phyloP scores from a whole-genome alignment of 1,140 invertebrate species.

The Meteorus sp. region DNA sequence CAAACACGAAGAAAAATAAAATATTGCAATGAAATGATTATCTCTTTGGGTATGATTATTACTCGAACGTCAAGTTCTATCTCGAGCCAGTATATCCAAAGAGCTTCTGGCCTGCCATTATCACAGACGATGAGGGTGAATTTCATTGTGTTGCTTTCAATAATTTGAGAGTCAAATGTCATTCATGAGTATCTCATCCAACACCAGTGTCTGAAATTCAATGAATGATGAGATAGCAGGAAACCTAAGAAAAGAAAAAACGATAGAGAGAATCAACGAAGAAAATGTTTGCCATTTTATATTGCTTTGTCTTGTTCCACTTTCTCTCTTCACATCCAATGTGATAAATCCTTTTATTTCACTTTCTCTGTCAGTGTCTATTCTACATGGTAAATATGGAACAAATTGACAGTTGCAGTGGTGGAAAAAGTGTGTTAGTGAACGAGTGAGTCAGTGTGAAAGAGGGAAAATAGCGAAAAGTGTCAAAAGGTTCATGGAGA shows the following conservation, averaged over 20 bases:
- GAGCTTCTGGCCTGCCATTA: constrained; percentile 36
- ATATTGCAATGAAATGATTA: not conserved
- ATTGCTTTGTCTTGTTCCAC: too few species aligned
- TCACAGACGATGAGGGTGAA: constrained; percentile 31
- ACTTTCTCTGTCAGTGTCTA: not conserved
- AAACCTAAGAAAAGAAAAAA: too few species aligned
- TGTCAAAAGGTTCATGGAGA: not conserved
- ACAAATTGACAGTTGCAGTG: constrained; percentile 21
- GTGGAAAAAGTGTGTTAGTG: not conserved
- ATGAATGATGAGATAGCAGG: too few species aligned
- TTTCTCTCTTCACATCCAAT: too few species aligned
- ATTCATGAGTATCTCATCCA: constrained; percentile 7
- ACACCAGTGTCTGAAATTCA: too few species aligned
- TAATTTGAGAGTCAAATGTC: constrained; percentile 53
- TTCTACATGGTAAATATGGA: constrained; percentile 3
- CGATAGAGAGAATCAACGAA: too few species aligned
- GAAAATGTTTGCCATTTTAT: too few species aligned
- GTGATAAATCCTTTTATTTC: too few species aligned
- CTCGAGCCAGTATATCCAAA: constrained; percentile 30
- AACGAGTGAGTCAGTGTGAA: not conserved
- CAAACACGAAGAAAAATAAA: not conserved
- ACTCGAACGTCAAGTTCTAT: constrained; percentile 8
- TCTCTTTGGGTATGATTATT: too few species aligned
- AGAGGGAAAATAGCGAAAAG: not conserved
- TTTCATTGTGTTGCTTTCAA: constrained; percentile 43